Evolutionary conservation across 2,113 vertebrate species (phyloP).

Genomic region (Eurypyga helias): DNA sequence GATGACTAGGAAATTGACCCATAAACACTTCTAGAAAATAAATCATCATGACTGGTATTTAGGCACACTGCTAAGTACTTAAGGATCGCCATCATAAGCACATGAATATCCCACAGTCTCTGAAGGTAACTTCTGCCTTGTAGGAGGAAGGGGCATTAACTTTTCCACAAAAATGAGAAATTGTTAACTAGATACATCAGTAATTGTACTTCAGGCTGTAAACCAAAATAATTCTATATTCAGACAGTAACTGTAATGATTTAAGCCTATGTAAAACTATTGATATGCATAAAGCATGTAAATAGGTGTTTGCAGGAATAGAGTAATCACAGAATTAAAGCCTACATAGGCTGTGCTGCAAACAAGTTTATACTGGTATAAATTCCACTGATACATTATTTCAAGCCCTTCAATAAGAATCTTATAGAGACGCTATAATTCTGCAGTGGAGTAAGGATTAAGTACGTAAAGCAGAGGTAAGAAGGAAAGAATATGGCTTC

Average conservation of each 20-base stretch:
- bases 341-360: not conserved
- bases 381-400: not conserved
- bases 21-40: not conserved
- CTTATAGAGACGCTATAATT: not conserved
- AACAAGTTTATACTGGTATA: not conserved
- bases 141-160: not conserved
- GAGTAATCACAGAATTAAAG: not conserved
- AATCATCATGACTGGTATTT: not conserved
- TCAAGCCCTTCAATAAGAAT: not conserved
- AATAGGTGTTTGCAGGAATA: not conserved
- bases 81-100: not conserved
- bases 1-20: not conserved
- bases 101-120: not conserved
- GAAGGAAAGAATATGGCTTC: not conserved
- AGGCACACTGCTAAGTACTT: not conserved
- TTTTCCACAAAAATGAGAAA: not conserved
- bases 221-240: not conserved
- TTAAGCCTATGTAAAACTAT: not conserved
- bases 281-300: not conserved
- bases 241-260: not conserved
- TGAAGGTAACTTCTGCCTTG: not conserved
- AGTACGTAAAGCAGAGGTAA: not conserved
- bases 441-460: not conserved
- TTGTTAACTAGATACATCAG: not conserved
- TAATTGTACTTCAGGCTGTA: not conserved